Conservation (phyloP, 1,140 invertebrate species). For the Antheraea pernyi region DNA sequence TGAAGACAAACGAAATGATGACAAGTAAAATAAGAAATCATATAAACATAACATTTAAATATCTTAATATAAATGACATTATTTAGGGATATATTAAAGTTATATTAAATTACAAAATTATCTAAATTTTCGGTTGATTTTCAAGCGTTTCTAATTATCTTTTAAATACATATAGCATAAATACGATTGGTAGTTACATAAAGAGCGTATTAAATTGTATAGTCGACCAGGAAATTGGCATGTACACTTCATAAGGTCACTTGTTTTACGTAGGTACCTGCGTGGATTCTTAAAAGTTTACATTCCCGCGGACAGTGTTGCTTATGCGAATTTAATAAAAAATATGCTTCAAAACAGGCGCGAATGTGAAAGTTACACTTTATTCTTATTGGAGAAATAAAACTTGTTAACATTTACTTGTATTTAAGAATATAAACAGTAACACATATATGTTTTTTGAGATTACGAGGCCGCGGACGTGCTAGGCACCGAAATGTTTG, state of each 20-base stretch:
- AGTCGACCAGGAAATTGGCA: slow-evolving; percentile 24
- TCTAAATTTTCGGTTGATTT: too few species aligned
- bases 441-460: not conserved
- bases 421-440: not conserved
- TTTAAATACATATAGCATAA: too few species aligned
- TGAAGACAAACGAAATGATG: too few species aligned
- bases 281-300: slow-evolving; percentile 9
- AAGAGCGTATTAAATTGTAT: slow-evolving; percentile 4
- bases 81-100: too few species aligned
- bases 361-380: not conserved
- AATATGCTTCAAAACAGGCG: not conserved
- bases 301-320: not conserved
- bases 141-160: too few species aligned
- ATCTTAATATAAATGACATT: too few species aligned
- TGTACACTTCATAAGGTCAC: slow-evolving; percentile 25
- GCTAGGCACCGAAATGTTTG: not conserved
- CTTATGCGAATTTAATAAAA: not conserved
- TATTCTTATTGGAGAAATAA: not conserved
- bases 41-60: too few species aligned
- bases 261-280: slow-evolving; percentile 18
- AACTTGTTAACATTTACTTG: not conserved
- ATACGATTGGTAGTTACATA: not conserved
- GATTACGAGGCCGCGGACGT: not conserved
- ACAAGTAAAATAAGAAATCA: too few species aligned
- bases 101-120: too few species aligned